Percentiles rank a stretch among this genome's conserved stretches.
These are phyloP conservation scores for Drosophila lacertosa DNA, from an alignment of 1,140 invertebrate genomes.

Conservation along the genomic window DNA sequence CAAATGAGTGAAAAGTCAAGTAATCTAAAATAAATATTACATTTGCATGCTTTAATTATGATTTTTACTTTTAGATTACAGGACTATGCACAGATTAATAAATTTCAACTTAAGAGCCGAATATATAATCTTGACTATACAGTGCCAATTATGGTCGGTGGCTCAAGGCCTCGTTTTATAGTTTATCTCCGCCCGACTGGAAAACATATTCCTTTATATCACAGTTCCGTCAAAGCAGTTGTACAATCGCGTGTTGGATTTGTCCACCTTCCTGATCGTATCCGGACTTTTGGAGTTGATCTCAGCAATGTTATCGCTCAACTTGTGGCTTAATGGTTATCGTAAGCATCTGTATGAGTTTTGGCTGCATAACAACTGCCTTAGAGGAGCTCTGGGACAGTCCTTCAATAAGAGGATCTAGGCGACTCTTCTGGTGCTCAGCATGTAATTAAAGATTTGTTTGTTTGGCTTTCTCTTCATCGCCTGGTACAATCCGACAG, in stretches of 20 bases:
- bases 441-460: conserved; percentile 64
- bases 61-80: conserved; percentile 40
- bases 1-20: neutral
- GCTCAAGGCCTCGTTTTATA: conserved; percentile 64
- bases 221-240: conserved; percentile 54
- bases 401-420: conserved; percentile 46
- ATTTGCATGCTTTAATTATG: no score
- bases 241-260: conserved; percentile 54
- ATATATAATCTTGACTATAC: conserved; percentile 56
- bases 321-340: conserved; percentile 49
- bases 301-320: conserved; percentile 32
- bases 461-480: conserved; percentile 63
- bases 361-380: conserved; percentile 60
- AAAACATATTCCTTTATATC: no score
- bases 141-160: conserved; percentile 53
- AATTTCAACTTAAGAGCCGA: conserved; percentile 45
- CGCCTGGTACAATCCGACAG: conserved; percentile 67
- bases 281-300: conserved; percentile 34
- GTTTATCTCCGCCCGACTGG: conserved; percentile 39
- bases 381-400: conserved; percentile 63
- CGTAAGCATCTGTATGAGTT: conserved; percentile 22
- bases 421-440: conserved; percentile 40
- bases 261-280: conserved; percentile 31
- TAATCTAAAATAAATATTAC: no score
- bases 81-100: conserved; percentile 52